phyloP scores from a whole-genome alignment of 2,113 vertebrate genomes.

The Caranx ignobilis region DNA sequence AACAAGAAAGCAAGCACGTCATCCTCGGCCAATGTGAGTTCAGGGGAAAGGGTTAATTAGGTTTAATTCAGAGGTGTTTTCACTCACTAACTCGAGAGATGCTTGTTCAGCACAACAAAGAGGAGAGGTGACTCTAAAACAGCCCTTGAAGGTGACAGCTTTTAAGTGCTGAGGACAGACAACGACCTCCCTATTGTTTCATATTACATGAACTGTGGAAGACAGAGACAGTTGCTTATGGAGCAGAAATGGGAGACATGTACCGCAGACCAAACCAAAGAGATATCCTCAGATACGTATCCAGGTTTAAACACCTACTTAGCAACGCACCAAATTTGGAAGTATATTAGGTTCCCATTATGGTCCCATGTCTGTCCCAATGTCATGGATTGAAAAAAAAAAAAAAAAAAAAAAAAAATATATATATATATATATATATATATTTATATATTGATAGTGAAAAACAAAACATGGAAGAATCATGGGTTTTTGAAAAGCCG shows the following conservation, averaged over 20 bases:
- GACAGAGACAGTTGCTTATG: not conserved
- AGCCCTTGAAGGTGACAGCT: slow-evolving; percentile 38
- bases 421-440: too few relatives aligned
- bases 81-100: slow-evolving; percentile 28
- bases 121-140: slow-evolving; percentile 67
- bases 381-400: not conserved
- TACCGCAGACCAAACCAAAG: too few relatives aligned
- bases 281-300: slow-evolving; percentile 6
- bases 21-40: slow-evolving; percentile 40
- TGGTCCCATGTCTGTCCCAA: not conserved
- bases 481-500: too few relatives aligned
- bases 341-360: not conserved
- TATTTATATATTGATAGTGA: too few relatives aligned
- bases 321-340: not conserved
- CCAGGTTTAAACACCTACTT: slow-evolving; percentile 16
- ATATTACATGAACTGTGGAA: slow-evolving; percentile 21
- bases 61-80: slow-evolving; percentile 66
- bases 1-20: slow-evolving; percentile 22
- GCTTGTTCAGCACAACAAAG: slow-evolving; percentile 68
- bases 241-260: slow-evolving; percentile 1
- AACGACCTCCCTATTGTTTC: slow-evolving; percentile 1
- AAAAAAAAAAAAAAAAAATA: too few relatives aligned
- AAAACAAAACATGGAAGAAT: too few relatives aligned
- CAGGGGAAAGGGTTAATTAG: slow-evolving; percentile 67
- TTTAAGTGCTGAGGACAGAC: slow-evolving; percentile 31